Evolutionary conservation across 2,888 invertebrate genomes (phyloP).

Genomic region (Lycaena phlaeas): DNA sequence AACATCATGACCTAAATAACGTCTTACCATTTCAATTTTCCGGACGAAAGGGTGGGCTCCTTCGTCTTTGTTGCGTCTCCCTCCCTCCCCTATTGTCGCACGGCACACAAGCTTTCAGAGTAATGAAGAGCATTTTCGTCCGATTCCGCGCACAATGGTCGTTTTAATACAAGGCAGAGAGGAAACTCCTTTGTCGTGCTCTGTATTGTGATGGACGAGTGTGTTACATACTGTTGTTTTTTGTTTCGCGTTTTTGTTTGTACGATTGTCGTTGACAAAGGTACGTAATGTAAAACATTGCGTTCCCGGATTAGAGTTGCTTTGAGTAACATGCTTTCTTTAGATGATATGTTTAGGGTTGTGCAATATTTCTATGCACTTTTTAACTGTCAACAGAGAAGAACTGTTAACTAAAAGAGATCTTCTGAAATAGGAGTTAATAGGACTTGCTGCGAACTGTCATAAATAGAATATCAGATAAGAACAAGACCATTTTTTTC

Average conservation of each 20-base stretch:
- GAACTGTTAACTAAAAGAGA: too few species aligned
- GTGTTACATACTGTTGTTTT: slow-evolving; percentile 51
- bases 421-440: too few species aligned
- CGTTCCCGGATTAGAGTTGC: slow-evolving; percentile 18
- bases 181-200: slow-evolving; percentile 58
- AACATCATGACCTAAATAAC: slow-evolving; percentile 71
- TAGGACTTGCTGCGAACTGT: too few species aligned
- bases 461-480: too few species aligned
- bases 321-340: not conserved
- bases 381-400: too few species aligned
- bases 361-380: too few species aligned
- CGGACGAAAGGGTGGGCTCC: slow-evolving; percentile 66
- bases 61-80: slow-evolving; percentile 53
- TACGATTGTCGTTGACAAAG: slow-evolving; percentile 56
- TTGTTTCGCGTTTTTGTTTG: slow-evolving; percentile 45
- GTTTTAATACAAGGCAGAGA: slow-evolving; percentile 70
- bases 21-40: slow-evolving; percentile 72
- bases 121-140: slow-evolving; percentile 75
- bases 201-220: slow-evolving; percentile 59
- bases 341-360: too few species aligned
- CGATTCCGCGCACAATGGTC: slow-evolving; percentile 65
- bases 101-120: slow-evolving; percentile 72
- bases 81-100: slow-evolving; percentile 59
- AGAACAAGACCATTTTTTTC: too few species aligned
- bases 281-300: slow-evolving; percentile 31